Conservation (phyloP, 2,797 vertebrate species). For the Anas bernieri region DNA sequence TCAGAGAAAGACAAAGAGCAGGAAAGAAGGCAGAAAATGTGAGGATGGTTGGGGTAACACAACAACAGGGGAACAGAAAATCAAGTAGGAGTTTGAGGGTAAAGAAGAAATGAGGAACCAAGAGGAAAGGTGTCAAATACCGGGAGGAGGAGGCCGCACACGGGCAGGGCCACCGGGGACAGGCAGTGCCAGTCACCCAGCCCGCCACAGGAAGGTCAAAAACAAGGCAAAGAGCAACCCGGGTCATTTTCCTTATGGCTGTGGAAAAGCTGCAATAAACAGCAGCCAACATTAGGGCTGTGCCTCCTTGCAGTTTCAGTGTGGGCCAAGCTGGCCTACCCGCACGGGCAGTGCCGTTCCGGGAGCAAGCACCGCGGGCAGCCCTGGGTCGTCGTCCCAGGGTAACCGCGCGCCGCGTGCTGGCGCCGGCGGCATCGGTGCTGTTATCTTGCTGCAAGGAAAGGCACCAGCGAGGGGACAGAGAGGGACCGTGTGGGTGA, state of each 20-base stretch:
- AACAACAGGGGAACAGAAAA: background rate
- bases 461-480: background rate
- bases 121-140: background rate
- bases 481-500: rapidly evolving
- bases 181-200: conserved; percentile 8
- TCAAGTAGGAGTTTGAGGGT: background rate
- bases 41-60: rapidly evolving
- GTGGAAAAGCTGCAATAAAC: background rate
- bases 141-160: background rate
- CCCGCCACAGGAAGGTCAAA: background rate
- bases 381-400: rapidly evolving
- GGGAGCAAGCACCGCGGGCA: background rate
- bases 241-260: background rate
- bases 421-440: background rate
- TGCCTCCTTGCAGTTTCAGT: background rate
- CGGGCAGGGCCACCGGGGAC: background rate
- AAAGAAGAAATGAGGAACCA: background rate
- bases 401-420: background rate
- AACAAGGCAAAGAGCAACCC: rapidly evolving
- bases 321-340: background rate
- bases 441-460: conserved; percentile 19
- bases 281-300: background rate
- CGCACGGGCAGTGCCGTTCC: background rate
- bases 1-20: background rate
- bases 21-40: background rate